These are phyloP conservation scores for Channa striata DNA, from an alignment of 2,797 vertebrate species.

Conservation along the genomic window DNA sequence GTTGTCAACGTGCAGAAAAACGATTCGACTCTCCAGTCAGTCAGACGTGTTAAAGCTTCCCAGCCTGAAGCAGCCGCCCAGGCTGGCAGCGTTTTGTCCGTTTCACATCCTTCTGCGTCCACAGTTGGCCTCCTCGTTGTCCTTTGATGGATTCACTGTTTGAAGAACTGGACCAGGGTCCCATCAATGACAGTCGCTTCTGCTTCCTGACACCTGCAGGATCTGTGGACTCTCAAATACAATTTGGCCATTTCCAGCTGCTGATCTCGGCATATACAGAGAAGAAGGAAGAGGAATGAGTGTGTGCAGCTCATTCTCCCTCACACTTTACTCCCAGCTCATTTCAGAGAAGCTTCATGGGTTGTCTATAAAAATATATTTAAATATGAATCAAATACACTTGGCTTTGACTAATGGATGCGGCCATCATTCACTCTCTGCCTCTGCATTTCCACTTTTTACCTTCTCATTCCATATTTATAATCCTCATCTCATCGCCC, in stretches of 20 bases:
- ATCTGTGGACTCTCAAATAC: no score
- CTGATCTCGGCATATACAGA: no score
- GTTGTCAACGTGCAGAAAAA: neutral
- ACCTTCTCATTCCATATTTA: neutral
- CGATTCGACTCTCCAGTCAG: neutral
- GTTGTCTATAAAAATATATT: slow-evolving; percentile 39
- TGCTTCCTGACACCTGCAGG: no score
- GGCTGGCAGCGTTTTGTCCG: neutral
- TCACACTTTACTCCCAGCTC: slow-evolving; percentile 29
- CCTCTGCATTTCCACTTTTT: neutral
- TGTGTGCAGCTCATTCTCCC: neutral
- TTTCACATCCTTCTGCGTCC: neutral
- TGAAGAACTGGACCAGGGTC: no score
- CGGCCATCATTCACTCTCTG: neutral
- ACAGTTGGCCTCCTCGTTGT: no score
- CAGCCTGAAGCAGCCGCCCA: neutral
- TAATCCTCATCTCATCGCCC: neutral
- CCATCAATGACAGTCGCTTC: no score
- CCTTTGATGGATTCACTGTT: no score
- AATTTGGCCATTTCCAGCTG: neutral
- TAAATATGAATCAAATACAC: slow-evolving; percentile 44
- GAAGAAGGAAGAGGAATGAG: neutral
- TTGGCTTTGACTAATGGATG: slow-evolving; percentile 18
- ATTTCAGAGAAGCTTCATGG: slow-evolving; percentile 27
- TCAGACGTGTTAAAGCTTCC: neutral